Conservation (phyloP, 2,113 vertebrate species). For the Cavia porcellus region DNA sequence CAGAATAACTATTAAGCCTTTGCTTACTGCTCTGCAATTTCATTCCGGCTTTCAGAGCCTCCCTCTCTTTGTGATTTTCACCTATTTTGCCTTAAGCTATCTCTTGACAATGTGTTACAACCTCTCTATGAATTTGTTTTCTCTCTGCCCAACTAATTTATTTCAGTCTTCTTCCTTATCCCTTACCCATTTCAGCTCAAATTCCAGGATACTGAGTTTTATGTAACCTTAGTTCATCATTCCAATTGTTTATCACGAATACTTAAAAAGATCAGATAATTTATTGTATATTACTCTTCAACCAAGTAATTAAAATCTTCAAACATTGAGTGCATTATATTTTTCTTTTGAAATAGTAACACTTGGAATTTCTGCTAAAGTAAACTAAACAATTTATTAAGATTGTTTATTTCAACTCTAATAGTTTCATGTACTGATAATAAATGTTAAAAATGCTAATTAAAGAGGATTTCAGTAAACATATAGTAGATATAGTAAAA, state of each 20-base stretch:
- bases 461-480: conserved; percentile 42
- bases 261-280: conserved; percentile 71
- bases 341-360: conserved; percentile 38
- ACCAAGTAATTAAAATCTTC: too few species aligned
- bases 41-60: conserved; percentile 83
- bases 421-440: not conserved
- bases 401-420: not conserved
- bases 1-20: conserved; percentile 85
- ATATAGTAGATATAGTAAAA: conserved; percentile 48
- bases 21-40: conserved; percentile 84
- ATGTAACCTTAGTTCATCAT: conserved; percentile 38
- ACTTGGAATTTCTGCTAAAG: conserved; percentile 75
- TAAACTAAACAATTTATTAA: conserved; percentile 70
- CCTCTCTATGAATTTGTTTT: conserved; percentile 84
- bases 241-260: conserved; percentile 77
- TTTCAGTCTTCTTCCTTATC: conserved; percentile 75
- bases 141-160: conserved; percentile 85
- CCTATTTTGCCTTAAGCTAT: conserved; percentile 86
- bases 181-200: not conserved
- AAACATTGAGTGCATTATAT: not conserved
- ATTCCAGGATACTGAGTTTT: conserved; percentile 71
- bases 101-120: conserved; percentile 85
- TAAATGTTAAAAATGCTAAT: conserved; percentile 26
- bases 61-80: conserved; percentile 85
- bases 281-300: conserved; percentile 69